Evolutionary conservation across 2,113 vertebrate genomes (phyloP), one percentile per base, ranked within the genome.

Genomic region (Gymnocephalus cernua): DNA sequence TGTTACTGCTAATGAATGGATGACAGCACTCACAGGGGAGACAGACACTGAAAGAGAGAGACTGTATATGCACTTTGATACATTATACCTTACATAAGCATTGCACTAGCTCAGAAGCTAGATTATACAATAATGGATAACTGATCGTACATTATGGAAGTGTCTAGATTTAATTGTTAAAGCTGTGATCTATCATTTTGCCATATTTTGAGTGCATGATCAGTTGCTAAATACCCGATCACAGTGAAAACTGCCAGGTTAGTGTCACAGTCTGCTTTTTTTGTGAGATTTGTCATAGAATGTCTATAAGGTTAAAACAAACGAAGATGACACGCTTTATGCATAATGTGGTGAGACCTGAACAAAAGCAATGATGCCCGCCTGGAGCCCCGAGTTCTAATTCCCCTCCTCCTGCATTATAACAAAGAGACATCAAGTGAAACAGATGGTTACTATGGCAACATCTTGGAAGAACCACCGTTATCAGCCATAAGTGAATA

Each of bases 371-470:
- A 75, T 44, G 35, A 80, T 79, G 80, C 54, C 79, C 14, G 77
- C 57, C 62, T 88, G 74, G 64, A 86, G 85, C 86, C 75, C 77
- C 56, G 41, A 58, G 54, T 74, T 83, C 70, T 79, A 86, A 77
- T 77, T 21, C 19, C 67, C 67, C 51, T 76, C 53, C 66, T 56
- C 53, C 81, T 80, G 35, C 75, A 77, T 80, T 68, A 68, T 86
- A 53, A 90, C 84, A 85, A 77, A 79, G 77, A 87, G 64, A 58
- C 67, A 58, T 58, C 29, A 59, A 77, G 63, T 73, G 66, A 85
- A 84, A 82, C 41, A 79, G 78, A 83, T 63, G 62, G 87, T 91
- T 86, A 41, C 89, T 69, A 83, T 87, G 74, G 90, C 19, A 86
- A 91, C 81, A 32, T 74, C 47, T 85, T 79, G 48, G 38, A 27